Evolutionary conservation across 2,888 invertebrate species (phyloP).

Genomic region (Iphiclides podalirius): DNA sequence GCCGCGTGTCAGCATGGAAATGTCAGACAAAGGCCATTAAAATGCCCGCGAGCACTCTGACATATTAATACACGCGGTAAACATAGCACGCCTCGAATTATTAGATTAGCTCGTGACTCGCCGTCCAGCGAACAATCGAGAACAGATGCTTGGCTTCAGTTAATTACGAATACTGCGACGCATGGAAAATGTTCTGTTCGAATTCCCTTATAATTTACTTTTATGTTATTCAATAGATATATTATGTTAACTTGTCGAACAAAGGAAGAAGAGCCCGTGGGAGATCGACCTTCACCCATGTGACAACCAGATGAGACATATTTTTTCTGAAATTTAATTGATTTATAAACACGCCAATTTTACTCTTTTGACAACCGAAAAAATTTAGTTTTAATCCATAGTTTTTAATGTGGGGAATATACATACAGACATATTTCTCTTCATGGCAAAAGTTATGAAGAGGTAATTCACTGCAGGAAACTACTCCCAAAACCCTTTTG

Average conservation of each 20-base stretch:
- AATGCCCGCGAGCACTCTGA: constrained; percentile 39
- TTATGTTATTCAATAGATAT: background rate
- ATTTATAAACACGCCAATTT: no score
- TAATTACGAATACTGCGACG: constrained; percentile 13
- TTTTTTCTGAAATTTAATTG: no score
- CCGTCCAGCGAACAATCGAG: constrained; percentile 41
- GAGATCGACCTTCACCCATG: no score
- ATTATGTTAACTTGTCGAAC: background rate
- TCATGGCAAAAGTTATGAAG: no score
- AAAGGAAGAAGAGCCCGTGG: no score
- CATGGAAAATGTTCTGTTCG: background rate
- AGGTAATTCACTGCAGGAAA: no score
- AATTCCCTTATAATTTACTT: background rate
- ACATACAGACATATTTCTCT: no score
- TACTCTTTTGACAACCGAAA: no score
- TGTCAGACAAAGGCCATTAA: constrained; percentile 66
- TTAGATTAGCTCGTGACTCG: constrained; percentile 50
- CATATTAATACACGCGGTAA: constrained; percentile 33
- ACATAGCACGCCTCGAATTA: constrained; percentile 28
- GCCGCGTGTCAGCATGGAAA: constrained; percentile 53
- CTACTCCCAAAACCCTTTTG: no score
- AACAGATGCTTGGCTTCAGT: constrained; percentile 38
- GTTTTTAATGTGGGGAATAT: no score
- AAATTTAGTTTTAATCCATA: no score
- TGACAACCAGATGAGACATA: no score